Conservation (phyloP, 1,140 invertebrate genomes). For the Copidosoma floridanum region DNA sequence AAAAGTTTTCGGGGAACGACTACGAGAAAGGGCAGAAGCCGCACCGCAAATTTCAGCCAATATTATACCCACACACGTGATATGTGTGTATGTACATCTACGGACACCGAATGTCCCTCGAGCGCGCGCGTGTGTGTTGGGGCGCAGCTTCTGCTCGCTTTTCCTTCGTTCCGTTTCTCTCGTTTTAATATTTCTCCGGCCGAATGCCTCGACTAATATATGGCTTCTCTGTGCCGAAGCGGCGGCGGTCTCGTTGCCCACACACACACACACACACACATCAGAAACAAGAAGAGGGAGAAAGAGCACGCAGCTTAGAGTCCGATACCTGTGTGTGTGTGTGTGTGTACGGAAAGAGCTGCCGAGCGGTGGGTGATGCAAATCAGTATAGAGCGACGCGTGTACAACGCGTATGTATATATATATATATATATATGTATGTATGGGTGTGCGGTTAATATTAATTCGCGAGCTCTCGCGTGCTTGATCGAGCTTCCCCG, state of each 20-base stretch:
- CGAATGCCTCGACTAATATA: constrained; percentile 53
- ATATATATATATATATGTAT: no score
- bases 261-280: not conserved
- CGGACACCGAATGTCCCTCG: constrained; percentile 22
- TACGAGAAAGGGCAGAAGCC: not conserved
- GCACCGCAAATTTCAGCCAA: constrained; percentile 41
- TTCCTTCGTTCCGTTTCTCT: constrained; percentile 40
- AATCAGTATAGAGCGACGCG: constrained; percentile 39
- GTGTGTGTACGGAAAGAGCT: no score
- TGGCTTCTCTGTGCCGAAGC: constrained; percentile 46
- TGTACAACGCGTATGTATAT: no score
- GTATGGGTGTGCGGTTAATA: constrained; percentile 38
- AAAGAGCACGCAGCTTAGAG: no score
- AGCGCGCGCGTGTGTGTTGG: no score
- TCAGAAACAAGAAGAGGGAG: no score
- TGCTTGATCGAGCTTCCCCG: constrained; percentile 30
- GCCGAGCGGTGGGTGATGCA: no score
- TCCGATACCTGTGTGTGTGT: no score
- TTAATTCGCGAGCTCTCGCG: constrained; percentile 40
- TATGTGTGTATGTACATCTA: constrained; percentile 45
- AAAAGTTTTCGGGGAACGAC: not conserved
- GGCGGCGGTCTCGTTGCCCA: not conserved
- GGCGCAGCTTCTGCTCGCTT: constrained; percentile 25
- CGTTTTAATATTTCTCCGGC: constrained; percentile 54
- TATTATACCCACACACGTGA: constrained; percentile 40